Percentiles rank a stretch among this genome's conserved stretches.
These are phyloP conservation scores for Sarcophaga caerulescens DNA, from an alignment of 2,888 invertebrate genomes.

Conservation along the genomic window DNA sequence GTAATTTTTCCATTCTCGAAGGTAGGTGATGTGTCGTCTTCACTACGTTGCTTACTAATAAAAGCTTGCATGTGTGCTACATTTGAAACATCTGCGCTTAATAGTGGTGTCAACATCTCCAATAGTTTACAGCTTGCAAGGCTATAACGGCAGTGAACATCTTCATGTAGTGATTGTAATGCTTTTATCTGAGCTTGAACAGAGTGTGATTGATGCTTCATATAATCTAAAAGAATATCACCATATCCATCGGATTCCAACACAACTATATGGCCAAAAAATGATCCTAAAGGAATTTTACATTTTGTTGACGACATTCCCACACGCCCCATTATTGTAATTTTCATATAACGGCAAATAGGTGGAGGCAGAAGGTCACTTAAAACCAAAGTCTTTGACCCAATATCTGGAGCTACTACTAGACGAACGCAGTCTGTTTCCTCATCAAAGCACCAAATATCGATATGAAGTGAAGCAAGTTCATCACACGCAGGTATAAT, in stretches of 20 bases:
- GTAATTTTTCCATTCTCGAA: conserved; percentile 82
- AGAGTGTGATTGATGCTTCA: conserved; percentile 74
- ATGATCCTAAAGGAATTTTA: conserved; percentile 95
- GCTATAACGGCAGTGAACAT: conserved; percentile 90
- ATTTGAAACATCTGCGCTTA: conserved; percentile 90
- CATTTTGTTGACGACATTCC: conserved; percentile 95
- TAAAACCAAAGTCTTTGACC: conserved; percentile 91
- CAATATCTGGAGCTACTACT: conserved; percentile 93
- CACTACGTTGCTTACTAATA: conserved; percentile 86
- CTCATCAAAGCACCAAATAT: conserved; percentile 94
- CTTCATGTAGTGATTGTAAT: conserved; percentile 87
- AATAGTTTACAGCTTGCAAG: conserved; percentile 92
- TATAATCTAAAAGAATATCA: conserved; percentile 77
- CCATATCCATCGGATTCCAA: conserved; percentile 84
- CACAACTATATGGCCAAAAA: conserved; percentile 94
- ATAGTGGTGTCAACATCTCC: conserved; percentile 88
- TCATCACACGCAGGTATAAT: conserved; percentile 90
- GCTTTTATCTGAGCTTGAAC: conserved; percentile 84
- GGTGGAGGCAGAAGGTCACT: conserved; percentile 95
- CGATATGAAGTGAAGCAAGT: conserved; percentile 92
- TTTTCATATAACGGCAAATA: conserved; percentile 93
- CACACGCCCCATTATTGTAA: conserved; percentile 94
- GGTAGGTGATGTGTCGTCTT: conserved; percentile 80
- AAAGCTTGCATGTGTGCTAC: conserved; percentile 92
- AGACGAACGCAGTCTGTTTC: conserved; percentile 92